Base-by-base conservation (phyloP, 2,888 invertebrate species). In the Terebella lapidaria region DNA sequence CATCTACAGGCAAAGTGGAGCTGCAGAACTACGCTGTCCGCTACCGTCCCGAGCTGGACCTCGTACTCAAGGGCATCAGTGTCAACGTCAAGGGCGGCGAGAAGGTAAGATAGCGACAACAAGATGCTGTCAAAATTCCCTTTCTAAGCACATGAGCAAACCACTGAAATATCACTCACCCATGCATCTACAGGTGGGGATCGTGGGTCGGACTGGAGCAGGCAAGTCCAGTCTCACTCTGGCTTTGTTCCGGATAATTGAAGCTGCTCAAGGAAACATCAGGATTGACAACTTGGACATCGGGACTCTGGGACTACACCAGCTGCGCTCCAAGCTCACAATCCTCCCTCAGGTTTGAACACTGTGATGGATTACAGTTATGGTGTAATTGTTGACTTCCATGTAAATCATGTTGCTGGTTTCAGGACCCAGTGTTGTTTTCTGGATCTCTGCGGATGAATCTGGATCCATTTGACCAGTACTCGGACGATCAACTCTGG, bases 371-470 rank as follows among this genome's bases (percentile, higher is more conserved):
- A n/a, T n/a, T n/a, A n/a, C n/a, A n/a, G n/a, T n/a, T n/a, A n/a
- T n/a, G n/a, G n/a, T n/a, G n/a, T n/a, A n/a, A n/a, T n/a, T n/a
- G n/a, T 49, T 10, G 5, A 20, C 24, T 20, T 49, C 10, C 10
- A 35, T 10, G n/a, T 35, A 15, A 35, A 35, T 25, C 66, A 70
- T 27, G 81, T 95, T 29, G 90, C 92, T 71, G 87, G 89, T 74
- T 75, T 56, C 58, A 95, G 84, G 95, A 95, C 83, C 94, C 94
- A 0, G 91, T 94, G 56, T 84, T 95, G 61, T 95, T 95, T 83
- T 92, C 92, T n/a, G 94, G 94, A 56, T 88, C 88, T 2, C 83
- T 95, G 70, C 85, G 94, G 56, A 85, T 90, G 82, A 95, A 95
- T 84, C 84, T 95, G 65, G 95, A 95, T 84, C 95, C 95, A 3